These are phyloP conservation scores for Kryptopterus vitreolus DNA, from an alignment of 2,797 vertebrate genomes.

Conservation along the genomic window DNA sequence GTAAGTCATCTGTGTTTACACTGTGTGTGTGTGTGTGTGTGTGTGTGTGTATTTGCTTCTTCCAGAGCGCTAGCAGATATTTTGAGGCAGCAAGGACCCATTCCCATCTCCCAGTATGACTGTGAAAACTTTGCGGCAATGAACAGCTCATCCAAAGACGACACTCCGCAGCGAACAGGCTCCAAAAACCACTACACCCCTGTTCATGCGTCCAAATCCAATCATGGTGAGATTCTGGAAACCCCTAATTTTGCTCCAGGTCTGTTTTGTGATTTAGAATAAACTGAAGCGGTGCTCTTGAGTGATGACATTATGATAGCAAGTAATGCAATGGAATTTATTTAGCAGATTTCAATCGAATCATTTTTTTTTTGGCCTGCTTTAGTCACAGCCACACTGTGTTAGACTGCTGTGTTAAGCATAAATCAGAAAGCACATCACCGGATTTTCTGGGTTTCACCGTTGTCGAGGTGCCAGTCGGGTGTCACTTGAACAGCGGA, in stretches of 20 bases:
- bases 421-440: conserved; percentile 4
- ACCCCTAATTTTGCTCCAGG: not conserved
- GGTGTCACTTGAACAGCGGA: conserved; percentile 17
- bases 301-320: not conserved
- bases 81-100: conserved; percentile 95
- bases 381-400: not conserved
- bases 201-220: conserved; percentile 88
- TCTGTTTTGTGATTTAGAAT: not conserved
- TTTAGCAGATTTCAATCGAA: not conserved
- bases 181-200: conserved; percentile 98
- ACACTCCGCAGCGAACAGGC: conserved; percentile 88
- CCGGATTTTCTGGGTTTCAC: conserved; percentile 7
- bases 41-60: conserved; percentile 11
- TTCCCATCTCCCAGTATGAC: conserved; percentile 96
- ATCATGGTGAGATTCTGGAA: conserved; percentile 78
- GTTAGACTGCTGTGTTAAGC: not conserved
- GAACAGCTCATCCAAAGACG: conserved; percentile 94
- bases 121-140: conserved; percentile 96
- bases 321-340: too few relatives aligned
- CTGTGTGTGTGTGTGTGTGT: not conserved
- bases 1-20: not conserved
- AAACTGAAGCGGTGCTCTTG: not conserved
- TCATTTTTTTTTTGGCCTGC: not conserved
- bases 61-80: conserved; percentile 95
- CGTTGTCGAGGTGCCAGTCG: conserved; percentile 23